A percentile compares a stretch with the other conserved stretches of the same genome.
Evolutionary conservation across 2,113 vertebrate species (phyloP).

Genomic region (Murina feae): DNA sequence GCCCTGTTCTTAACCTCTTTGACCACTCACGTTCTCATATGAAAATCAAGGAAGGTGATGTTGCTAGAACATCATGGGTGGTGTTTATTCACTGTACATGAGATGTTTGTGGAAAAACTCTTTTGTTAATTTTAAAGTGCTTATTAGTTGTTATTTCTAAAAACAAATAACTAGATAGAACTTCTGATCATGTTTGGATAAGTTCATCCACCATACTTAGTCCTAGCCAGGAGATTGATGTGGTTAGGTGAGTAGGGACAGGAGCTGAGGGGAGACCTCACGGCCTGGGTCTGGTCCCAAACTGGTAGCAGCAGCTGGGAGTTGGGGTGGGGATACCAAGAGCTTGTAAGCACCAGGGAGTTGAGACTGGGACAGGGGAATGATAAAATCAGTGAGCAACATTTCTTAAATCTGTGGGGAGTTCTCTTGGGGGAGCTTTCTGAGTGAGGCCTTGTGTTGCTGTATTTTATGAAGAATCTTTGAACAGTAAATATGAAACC

Average conservation of each 20-base stretch:
- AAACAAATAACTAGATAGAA: background rate
- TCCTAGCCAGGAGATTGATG: background rate
- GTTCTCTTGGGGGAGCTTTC: background rate
- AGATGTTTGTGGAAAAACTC: background rate
- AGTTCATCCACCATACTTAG: background rate
- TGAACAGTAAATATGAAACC: background rate
- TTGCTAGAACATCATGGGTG: background rate
- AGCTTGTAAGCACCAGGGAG: background rate
- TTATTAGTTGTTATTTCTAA: background rate
- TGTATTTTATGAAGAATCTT: conserved; percentile 16
- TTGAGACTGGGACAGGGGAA: background rate
- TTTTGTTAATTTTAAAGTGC: background rate
- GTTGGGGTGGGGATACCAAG: background rate
- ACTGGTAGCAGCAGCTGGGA: background rate
- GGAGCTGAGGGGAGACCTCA: background rate
- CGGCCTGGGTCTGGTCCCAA: background rate
- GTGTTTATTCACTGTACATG: background rate
- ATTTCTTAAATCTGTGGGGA: background rate
- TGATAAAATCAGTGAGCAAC: background rate
- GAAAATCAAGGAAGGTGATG: background rate
- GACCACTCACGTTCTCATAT: background rate
- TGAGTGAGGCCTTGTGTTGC: background rate
- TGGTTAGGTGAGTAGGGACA: background rate
- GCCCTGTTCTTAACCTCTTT: background rate
- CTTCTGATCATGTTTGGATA: background rate